phyloP scores from a whole-genome alignment of 2,797 vertebrate species.

The Gallinago stenura region DNA sequence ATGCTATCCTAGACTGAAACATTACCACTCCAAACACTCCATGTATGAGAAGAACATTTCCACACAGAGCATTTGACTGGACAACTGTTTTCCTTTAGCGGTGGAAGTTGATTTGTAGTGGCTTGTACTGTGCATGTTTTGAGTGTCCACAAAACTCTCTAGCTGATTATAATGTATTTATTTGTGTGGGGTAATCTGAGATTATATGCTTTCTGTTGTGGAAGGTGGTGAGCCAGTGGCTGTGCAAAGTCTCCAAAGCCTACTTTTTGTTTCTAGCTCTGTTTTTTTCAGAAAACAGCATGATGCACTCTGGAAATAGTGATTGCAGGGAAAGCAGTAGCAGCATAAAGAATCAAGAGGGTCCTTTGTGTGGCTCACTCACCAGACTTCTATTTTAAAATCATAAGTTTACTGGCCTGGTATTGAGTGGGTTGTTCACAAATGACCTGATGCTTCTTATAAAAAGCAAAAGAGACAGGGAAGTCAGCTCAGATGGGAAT shows the following conservation, averaged over 20 bases:
- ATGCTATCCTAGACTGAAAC: neutral
- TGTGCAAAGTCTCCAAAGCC: neutral
- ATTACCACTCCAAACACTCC: neutral
- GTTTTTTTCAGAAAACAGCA: neutral
- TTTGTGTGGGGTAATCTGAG: conserved; percentile 3
- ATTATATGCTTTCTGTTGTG: conserved; percentile 27
- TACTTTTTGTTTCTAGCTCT: neutral
- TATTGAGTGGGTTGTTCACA: neutral
- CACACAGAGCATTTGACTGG: neutral
- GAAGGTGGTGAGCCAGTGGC: neutral
- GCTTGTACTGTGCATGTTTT: conserved; percentile 40
- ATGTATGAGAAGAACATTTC: conserved; percentile 18
- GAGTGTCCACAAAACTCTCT: conserved; percentile 25
- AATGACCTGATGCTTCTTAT: neutral
- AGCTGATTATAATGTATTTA: conserved; percentile 15
- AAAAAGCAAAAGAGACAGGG: neutral
- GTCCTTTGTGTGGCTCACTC: neutral
- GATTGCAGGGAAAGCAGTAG: neutral
- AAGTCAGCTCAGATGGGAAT: neutral
- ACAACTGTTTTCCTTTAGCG: conserved; percentile 48
- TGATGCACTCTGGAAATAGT: neutral
- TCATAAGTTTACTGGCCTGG: neutral
- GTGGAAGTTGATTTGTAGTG: conserved; percentile 53
- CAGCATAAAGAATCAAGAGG: neutral
- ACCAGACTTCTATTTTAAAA: neutral